Base-by-base conservation (phyloP, 2,113 vertebrate genomes). In the Cervus canadensis region DNA sequence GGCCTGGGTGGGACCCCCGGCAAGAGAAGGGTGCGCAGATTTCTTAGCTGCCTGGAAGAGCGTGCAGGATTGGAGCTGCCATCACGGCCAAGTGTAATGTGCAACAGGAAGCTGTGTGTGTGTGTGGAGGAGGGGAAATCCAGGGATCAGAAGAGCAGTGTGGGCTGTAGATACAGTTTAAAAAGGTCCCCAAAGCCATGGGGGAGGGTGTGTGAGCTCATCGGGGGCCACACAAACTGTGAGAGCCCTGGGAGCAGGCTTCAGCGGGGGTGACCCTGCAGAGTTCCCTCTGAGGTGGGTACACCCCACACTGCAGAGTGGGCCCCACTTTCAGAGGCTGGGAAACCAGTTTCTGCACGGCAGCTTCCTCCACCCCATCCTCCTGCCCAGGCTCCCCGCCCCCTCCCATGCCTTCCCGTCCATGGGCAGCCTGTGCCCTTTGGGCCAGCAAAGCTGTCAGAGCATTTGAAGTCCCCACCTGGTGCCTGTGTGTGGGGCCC, bases 401-500 rank as follows among this genome's bases (percentile, higher is more conserved):
- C 4, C 62, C 30, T 15, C 28, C 6, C 16, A 19, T 1, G 11
- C 50, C 28, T 48, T 50, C 48, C 60, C 23, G n/a, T 6, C 33
- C 2, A 2, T 16, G 43, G 50, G 82, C 43, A 91, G 54, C 23
- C 30, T 3, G 45, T 15, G 7, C 50, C 62, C 62, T 87, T 52
- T 17, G 40, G 71, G 67, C 67, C 26, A 33, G 67, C 36, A 59
- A 52, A 87, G 21, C 23, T 3, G 12, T 64, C 79, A 28, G 54
- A 93, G 86, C 36, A 30, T 89, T 33, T 92, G 87, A 95, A 97
- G 93, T 87, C 26, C 64, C 92, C 1, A 4, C 76, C 94, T 33
- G 91, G 50, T 3, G 8, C 36, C 36, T 74, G 71, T 43, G 25
- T 1, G 83, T 23, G 43, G 50, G 59, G 23, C 43, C 11, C 7